Evolutionary conservation across 2,888 invertebrate genomes (phyloP).

Genomic region (Ariolimax columbianus): DNA sequence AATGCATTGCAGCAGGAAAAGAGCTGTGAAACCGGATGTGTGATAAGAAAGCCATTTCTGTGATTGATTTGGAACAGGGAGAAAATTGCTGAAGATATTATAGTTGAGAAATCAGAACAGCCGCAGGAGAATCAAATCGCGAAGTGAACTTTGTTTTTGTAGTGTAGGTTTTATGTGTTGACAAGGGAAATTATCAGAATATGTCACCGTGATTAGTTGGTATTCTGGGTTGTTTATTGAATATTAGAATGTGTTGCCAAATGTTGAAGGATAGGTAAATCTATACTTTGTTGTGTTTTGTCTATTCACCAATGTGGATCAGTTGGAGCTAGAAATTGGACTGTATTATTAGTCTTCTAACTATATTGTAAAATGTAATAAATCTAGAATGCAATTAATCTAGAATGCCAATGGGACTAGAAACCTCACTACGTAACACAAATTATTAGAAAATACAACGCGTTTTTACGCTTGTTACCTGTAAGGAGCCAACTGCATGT

Average conservation of each 20-base stretch:
- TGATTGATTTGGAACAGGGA: constrained; percentile 5
- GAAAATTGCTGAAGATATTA: neutral
- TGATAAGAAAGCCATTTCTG: neutral
- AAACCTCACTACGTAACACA: too few species aligned
- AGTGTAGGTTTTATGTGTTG: neutral
- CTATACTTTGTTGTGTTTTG: too few species aligned
- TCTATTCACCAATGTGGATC: too few species aligned
- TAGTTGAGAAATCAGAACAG: neutral
- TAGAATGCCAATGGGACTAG: too few species aligned
- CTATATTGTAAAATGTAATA: too few species aligned
- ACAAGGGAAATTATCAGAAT: neutral
- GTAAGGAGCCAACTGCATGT: too few species aligned
- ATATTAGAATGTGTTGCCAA: neutral
- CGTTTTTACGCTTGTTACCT: too few species aligned
- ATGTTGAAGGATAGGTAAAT: neutral
- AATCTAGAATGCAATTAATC: too few species aligned
- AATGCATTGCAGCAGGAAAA: neutral
- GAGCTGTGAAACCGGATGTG: neutral
- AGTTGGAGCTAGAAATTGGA: too few species aligned
- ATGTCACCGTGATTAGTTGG: neutral
- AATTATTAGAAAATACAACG: too few species aligned
- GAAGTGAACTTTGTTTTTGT: neutral
- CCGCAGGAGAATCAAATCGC: neutral
- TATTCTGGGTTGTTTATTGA: neutral
- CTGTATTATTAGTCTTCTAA: too few species aligned